phyloP scores from a whole-genome alignment of 2,888 invertebrate species.

The Glaucopsyche alexis region DNA sequence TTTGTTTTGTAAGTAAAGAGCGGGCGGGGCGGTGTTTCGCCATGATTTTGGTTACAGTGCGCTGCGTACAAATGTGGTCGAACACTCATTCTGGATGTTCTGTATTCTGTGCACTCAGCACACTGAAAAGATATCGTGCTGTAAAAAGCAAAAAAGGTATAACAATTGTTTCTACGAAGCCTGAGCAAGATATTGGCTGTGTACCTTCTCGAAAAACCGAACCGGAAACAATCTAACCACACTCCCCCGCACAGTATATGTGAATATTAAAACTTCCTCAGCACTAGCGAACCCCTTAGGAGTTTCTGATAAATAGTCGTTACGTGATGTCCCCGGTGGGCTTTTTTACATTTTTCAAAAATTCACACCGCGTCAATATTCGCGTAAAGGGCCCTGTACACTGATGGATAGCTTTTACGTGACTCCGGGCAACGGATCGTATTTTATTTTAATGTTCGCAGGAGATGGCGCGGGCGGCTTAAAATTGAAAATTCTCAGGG shows the following conservation, averaged over 20 bases:
- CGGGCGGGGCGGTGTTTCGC: too few species aligned
- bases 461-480: conserved; percentile 58
- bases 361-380: conserved; percentile 70
- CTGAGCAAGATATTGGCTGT: too few species aligned
- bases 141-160: too few species aligned
- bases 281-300: conserved; percentile 35
- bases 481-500: conserved; percentile 76
- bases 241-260: background rate
- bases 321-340: conserved; percentile 69
- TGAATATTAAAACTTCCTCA: conserved; percentile 24
- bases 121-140: too few species aligned
- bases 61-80: too few species aligned
- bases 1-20: too few species aligned
- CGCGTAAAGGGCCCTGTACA: conserved; percentile 49
- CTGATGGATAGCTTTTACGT: conserved; percentile 77
- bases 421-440: conserved; percentile 63
- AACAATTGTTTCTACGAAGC: too few species aligned
- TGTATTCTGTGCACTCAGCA: too few species aligned
- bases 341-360: conserved; percentile 79
- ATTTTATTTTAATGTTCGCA: conserved; percentile 72
- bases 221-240: background rate
- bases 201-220: background rate
- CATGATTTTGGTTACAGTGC: too few species aligned
- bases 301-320: conserved; percentile 68
- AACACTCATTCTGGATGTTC: too few species aligned